Evolutionary conservation across 1,140 invertebrate species (phyloP), one percentile per base, ranked within the genome.

Genomic region (Heterodera schachtii): DNA sequence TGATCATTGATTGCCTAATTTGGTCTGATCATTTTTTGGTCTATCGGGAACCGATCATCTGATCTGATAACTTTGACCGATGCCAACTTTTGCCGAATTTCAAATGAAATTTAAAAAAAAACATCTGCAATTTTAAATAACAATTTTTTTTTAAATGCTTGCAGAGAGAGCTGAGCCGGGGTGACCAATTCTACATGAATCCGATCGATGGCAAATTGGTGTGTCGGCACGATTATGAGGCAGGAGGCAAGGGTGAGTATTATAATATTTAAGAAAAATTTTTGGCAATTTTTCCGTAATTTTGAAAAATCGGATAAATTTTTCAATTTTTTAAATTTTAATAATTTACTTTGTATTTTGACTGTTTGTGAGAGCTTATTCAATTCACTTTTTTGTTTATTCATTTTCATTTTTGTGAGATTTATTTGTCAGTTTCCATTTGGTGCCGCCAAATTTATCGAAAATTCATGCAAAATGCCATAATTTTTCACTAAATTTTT

Each of bases 141-240:
- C n/a, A n/a, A 3, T 60, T 60, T 60, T 60, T 60, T 4, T 60
- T n/a, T n/a, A n/a, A n/a, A n/a, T n/a, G 2, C 2, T 64, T 60
- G 46, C 66, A 77, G 73, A 43, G 64, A 11, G 73, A 84, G 64
- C n/a, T 83, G 71, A 71, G 79, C 43, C 89, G 86, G 16, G 88
- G 88, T 19, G 89, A 90, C 71, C 82, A 90, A 71, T 90, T 90
- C 69, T 90, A 89, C 73, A 76, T 90, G 52, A 89, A 90, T 44
- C 86, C 88, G n/a, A 80, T 83, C 66, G 88, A 90, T 80, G 88
- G 90, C 19, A 74, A 85, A 13, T 78, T 90, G 21, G 88, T 90
- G 9, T 90, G 88, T 77, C 86, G 90, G 78, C 79, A 84, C 46
- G 88, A 90, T 79, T 90, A 90, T 74, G 89, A 90, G 75, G 84